These are phyloP conservation scores for Platysteira castanea DNA, from an alignment of 2,113 vertebrate genomes.

Conservation along the genomic window DNA sequence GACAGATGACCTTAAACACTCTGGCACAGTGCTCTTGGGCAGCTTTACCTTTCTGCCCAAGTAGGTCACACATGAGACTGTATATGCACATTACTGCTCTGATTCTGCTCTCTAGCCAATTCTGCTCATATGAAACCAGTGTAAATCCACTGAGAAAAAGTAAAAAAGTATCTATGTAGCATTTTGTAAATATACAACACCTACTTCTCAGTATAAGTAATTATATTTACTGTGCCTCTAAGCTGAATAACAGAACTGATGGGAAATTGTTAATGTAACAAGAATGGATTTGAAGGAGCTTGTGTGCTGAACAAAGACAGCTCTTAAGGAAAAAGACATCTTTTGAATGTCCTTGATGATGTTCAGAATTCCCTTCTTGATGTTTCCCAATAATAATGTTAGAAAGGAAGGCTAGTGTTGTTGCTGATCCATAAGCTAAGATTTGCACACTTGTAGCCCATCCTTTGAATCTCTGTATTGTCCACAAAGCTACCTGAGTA, in stretches of 20 bases:
- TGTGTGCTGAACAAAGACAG: neutral
- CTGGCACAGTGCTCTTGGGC: neutral
- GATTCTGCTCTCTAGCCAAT: constrained; percentile 2
- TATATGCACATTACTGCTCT: neutral
- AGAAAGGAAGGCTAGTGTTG: neutral
- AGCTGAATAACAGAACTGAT: neutral
- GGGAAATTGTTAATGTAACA: neutral
- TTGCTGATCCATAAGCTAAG: constrained; percentile 42
- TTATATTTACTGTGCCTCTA: constrained; percentile 24
- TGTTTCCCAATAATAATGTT: constrained; percentile 26
- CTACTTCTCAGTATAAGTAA: neutral
- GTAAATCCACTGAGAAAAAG: neutral
- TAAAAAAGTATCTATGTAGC: constrained; percentile 42
- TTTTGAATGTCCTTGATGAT: neutral
- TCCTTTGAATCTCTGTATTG: neutral
- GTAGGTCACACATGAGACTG: neutral
- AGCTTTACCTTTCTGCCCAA: neutral
- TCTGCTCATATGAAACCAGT: neutral
- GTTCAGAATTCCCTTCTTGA: neutral
- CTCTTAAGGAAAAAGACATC: neutral
- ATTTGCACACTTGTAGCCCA: constrained; percentile 55
- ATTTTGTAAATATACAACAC: constrained; percentile 13
- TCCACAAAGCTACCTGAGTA: neutral
- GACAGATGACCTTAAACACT: neutral
- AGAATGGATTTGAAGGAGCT: neutral